Percentiles rank a stretch among this genome's conserved stretches.
phyloP scores from a whole-genome alignment of 2,888 invertebrate species.

The Melinaea marsaeus region DNA sequence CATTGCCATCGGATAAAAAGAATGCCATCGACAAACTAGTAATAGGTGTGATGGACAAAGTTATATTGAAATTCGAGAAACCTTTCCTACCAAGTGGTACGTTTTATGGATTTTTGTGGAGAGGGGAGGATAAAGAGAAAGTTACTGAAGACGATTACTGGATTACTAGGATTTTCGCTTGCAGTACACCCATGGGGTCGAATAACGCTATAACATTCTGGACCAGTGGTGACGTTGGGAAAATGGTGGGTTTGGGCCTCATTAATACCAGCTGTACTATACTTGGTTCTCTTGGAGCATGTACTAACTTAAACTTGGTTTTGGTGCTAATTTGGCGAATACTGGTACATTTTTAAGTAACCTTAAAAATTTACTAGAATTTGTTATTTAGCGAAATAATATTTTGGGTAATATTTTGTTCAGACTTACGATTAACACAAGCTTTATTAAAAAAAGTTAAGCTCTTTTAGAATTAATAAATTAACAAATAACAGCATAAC shows the following conservation, averaged over 20 bases:
- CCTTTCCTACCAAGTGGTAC: constrained; percentile 79
- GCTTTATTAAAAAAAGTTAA: no score
- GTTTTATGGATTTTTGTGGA: constrained; percentile 46
- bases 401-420: no score
- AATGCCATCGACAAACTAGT: constrained; percentile 77
- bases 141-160: constrained; percentile 40
- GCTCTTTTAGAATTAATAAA: no score
- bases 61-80: constrained; percentile 80
- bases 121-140: constrained; percentile 34
- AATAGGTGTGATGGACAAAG: constrained; percentile 83
- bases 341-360: no score
- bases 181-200: constrained; percentile 39
- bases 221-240: constrained; percentile 46
- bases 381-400: no score
- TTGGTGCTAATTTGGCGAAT: no score
- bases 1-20: constrained; percentile 73
- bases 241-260: constrained; percentile 41
- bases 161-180: constrained; percentile 40
- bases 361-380: no score
- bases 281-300: not conserved
- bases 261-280: not conserved
- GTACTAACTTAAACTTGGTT: not conserved
- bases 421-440: no score
- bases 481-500: no score
- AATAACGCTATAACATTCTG: constrained; percentile 43